These are phyloP conservation scores for Galleria mellonella DNA, from an alignment of 1,140 invertebrate genomes.

Conservation along the genomic window DNA sequence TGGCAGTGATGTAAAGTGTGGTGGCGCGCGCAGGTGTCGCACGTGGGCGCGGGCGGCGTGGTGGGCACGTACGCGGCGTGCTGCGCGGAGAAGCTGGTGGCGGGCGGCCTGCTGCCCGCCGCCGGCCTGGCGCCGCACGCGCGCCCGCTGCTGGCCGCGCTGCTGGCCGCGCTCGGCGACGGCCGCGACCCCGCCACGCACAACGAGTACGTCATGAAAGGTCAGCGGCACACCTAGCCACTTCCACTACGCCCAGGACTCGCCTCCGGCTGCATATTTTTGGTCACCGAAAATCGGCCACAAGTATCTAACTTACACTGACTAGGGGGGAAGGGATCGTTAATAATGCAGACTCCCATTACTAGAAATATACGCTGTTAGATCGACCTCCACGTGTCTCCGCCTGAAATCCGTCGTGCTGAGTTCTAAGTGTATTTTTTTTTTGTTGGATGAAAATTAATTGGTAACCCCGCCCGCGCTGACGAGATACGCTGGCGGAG, in stretches of 20 bases:
- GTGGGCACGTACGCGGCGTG: conserved; percentile 97
- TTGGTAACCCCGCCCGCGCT: too few species aligned
- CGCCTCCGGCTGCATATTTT: too few species aligned
- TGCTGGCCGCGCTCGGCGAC: conserved; percentile 84
- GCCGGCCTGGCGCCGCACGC: conserved; percentile 77
- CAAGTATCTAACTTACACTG: too few species aligned
- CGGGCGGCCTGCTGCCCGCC: conserved; percentile 77
- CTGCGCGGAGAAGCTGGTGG: conserved; percentile 91
- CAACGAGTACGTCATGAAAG: conserved; percentile 98
- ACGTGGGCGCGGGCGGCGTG: conserved; percentile 86
- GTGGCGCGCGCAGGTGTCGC: conserved; percentile 65
- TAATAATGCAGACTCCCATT: too few species aligned
- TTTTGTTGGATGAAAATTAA: too few species aligned
- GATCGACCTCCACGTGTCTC: too few species aligned
- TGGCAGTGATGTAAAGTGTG: not conserved
- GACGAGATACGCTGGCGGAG: too few species aligned
- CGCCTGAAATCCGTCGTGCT: too few species aligned
- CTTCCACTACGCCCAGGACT: not conserved
- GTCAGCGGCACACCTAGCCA: conserved; percentile 60
- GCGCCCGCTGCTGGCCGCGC: conserved; percentile 80
- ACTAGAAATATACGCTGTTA: too few species aligned
- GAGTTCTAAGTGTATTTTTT: too few species aligned
- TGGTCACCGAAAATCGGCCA: too few species aligned
- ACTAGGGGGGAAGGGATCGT: too few species aligned
- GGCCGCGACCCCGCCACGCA: conserved; percentile 88